phyloP scores from a whole-genome alignment of 2,113 vertebrate genomes.

The Poeciliopsis turrubarensis region DNA sequence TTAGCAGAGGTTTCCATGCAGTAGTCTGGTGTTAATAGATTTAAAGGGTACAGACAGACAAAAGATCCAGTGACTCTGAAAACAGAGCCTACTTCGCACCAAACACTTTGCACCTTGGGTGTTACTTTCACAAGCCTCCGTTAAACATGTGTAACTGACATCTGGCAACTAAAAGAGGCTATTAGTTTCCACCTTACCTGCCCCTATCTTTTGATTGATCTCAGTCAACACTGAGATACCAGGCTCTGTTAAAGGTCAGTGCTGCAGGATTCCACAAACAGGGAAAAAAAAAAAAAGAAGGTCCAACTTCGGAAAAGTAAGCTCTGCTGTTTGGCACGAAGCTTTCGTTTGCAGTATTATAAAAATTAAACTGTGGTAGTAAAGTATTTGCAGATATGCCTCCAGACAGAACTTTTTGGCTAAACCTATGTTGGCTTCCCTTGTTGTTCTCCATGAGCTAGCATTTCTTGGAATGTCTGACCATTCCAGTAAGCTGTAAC shows the following conservation, averaged over 20 bases:
- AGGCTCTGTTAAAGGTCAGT: constrained; percentile 14
- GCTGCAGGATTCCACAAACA: constrained; percentile 2
- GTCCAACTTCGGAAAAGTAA: constrained; percentile 38
- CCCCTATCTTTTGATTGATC: background rate
- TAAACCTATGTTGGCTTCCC: too few relatives aligned
- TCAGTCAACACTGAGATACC: background rate
- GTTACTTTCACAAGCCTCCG: constrained; percentile 66
- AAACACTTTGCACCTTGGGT: constrained; percentile 63
- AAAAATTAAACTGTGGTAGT: constrained; percentile 36
- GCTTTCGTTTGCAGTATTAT: constrained; percentile 21
- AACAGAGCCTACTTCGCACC: constrained; percentile 65
- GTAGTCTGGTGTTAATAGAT: constrained; percentile 52
- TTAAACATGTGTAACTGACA: constrained; percentile 70
- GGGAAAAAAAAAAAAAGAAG: background rate
- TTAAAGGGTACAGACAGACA: constrained; percentile 50
- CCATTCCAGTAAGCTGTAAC: constrained; percentile 39
- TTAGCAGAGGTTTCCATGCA: constrained; percentile 39
- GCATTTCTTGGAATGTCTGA: constrained; percentile 15
- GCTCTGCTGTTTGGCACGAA: constrained; percentile 46
- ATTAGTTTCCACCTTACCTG: constrained; percentile 16
- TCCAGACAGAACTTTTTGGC: too few relatives aligned
- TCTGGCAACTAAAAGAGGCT: constrained; percentile 52
- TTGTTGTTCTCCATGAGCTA: constrained; percentile 20
- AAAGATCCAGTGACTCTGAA: constrained; percentile 49
- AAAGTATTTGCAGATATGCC: constrained; percentile 42